Evolutionary conservation across 2,113 vertebrate species (phyloP).

Genomic region (Vicugna pacos): DNA sequence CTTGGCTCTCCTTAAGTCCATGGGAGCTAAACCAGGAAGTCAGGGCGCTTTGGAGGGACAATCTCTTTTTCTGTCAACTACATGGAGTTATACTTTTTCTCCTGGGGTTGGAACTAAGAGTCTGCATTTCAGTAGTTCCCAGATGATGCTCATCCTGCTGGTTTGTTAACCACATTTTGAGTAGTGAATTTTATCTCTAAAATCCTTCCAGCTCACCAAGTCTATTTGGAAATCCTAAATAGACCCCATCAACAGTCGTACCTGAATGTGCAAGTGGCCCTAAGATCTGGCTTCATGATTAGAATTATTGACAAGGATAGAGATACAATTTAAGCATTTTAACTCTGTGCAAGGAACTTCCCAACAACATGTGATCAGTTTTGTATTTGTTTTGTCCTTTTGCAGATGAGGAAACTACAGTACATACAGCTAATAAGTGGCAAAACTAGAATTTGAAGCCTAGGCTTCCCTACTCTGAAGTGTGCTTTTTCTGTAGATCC

Average conservation of each 20-base stretch:
- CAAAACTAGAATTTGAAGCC: not conserved
- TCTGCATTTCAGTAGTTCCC: not conserved
- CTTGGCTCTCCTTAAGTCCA: not conserved
- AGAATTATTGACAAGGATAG: not conserved
- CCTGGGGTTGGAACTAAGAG: not conserved
- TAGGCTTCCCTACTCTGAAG: not conserved
- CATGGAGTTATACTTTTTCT: not conserved
- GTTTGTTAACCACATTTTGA: not conserved
- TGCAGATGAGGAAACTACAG: not conserved
- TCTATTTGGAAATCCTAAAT: not conserved
- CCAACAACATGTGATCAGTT: not conserved
- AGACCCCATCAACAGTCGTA: not conserved
- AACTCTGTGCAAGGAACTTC: not conserved
- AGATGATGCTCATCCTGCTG: not conserved
- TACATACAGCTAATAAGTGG: not conserved
- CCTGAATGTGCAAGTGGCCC: not conserved
- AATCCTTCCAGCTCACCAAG: not conserved
- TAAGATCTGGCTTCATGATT: not conserved
- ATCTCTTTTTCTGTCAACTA: not conserved
- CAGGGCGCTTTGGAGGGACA: not conserved
- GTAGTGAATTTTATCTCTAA: not conserved
- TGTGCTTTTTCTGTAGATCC: not conserved
- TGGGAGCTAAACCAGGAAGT: not conserved
- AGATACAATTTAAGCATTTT: not conserved
- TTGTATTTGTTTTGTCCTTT: not conserved